phyloP scores from a whole-genome alignment of 2,888 invertebrate genomes.

The Oxyteleia sp. region DNA sequence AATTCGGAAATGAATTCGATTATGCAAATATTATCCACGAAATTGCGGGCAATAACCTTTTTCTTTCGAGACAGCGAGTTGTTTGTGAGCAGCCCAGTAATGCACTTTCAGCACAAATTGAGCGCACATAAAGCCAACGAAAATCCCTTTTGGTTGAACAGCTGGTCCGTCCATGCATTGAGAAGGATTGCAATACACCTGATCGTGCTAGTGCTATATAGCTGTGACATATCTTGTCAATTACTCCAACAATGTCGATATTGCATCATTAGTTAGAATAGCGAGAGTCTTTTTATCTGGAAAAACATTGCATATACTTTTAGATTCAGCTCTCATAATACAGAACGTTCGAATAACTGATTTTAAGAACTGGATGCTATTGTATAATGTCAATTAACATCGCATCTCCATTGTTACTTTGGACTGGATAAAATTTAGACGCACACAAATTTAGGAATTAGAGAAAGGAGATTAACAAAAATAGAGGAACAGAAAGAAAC shows the following conservation, averaged over 20 bases:
- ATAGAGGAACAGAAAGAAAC: conserved; percentile 13
- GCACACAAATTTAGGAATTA: conserved; percentile 22
- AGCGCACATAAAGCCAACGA: conserved; percentile 26
- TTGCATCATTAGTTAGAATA: conserved; percentile 16
- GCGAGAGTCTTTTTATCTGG: neutral
- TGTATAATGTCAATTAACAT: conserved; percentile 21
- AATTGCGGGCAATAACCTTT: conserved; percentile 8
- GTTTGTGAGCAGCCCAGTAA: conserved; percentile 32
- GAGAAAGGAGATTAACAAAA: conserved; percentile 31
- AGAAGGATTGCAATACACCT: conserved; percentile 49
- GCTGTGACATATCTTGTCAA: conserved; percentile 40
- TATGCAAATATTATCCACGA: conserved; percentile 1
- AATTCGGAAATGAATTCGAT: neutral
- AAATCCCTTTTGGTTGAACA: conserved; percentile 56
- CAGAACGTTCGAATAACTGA: neutral
- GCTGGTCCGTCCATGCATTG: conserved; percentile 45
- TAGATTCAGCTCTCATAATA: neutral
- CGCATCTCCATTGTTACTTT: conserved; percentile 25
- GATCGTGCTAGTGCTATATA: conserved; percentile 43
- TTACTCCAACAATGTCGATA: conserved; percentile 14
- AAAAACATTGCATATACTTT: neutral
- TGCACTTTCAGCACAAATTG: conserved; percentile 48
- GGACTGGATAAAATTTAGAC: conserved; percentile 12
- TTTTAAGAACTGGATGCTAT: neutral
- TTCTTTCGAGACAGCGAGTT: conserved; percentile 21